These are phyloP conservation scores for Zoanthus sansibaricus DNA, from an alignment of 92 coral and sea anemone genomes.

Conservation along the genomic window DNA sequence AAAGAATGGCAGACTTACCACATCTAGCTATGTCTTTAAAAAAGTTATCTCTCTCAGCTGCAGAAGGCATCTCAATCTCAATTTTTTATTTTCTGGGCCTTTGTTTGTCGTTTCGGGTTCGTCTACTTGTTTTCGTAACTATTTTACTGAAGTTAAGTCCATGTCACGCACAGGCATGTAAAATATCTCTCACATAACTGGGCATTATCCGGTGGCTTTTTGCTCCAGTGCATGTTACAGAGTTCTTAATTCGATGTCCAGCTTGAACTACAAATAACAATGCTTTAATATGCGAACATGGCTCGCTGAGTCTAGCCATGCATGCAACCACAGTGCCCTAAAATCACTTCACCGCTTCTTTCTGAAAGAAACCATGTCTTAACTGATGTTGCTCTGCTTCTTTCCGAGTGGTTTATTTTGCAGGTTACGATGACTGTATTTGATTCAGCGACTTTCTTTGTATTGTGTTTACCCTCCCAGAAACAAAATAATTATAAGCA, in stretches of 20 bases:
- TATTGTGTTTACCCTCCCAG: constrained; percentile 62
- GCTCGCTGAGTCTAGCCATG: constrained; percentile 44
- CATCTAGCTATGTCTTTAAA: constrained; percentile 49
- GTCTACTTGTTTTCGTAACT: background rate
- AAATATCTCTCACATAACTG: constrained; percentile 10
- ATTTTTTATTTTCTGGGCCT: background rate
- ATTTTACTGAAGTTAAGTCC: constrained; percentile 21
- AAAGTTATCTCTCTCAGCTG: constrained; percentile 24
- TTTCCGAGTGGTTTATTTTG: constrained; percentile 57
- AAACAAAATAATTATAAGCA: constrained; percentile 62
- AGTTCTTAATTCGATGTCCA: background rate
- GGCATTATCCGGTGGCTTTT: constrained; percentile 38
- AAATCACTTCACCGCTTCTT: constrained; percentile 41
- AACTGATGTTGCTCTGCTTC: constrained; percentile 47
- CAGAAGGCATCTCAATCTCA: background rate
- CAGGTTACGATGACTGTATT: constrained; percentile 49
- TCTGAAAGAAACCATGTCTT: constrained; percentile 56
- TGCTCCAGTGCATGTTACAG: constrained; percentile 39
- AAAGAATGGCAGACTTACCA: constrained; percentile 41
- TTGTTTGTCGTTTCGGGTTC: background rate
- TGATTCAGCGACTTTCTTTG: constrained; percentile 32
- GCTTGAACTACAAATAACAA: constrained; percentile 17
- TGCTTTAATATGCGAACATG: constrained; percentile 3
- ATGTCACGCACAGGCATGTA: background rate
- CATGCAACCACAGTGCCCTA: constrained; percentile 57